Evolutionary conservation across 2,888 invertebrate genomes (phyloP).

Genomic region (Lissocephala sabroskyi): DNA sequence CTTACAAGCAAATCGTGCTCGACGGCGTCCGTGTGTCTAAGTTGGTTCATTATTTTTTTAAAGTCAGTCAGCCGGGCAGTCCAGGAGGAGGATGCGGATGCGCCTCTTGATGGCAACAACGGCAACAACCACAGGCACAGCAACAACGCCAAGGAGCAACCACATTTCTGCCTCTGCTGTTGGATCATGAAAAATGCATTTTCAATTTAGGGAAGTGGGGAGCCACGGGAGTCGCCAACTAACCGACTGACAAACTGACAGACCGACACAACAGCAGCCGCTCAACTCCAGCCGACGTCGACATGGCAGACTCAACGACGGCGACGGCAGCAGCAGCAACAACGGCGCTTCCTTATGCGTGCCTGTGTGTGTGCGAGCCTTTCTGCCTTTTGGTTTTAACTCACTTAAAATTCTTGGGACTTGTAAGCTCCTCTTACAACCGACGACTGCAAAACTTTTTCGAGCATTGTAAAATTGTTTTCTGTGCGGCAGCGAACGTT

Average conservation of each 20-base stretch:
- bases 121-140: too few relatives aligned
- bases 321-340: not conserved
- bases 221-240: not conserved
- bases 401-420: conserved; percentile 63
- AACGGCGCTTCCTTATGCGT: conserved; percentile 9
- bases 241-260: too few relatives aligned
- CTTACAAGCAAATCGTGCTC: conserved; percentile 69
- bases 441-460: conserved; percentile 38
- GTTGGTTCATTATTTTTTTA: conserved; percentile 52
- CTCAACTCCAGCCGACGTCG: conserved; percentile 16
- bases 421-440: conserved; percentile 41
- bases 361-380: conserved; percentile 3
- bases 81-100: not conserved
- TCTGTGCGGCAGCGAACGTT: conserved; percentile 23
- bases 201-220: conserved; percentile 42
- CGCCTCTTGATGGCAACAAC: conserved; percentile 1
- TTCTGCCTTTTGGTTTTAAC: conserved; percentile 19
- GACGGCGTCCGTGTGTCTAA: conserved; percentile 71
- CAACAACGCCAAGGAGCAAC: conserved; percentile 7
- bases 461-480: conserved; percentile 60
- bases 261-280: conserved; percentile 2
- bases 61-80: not conserved
- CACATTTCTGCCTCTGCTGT: conserved; percentile 36
- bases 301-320: conserved; percentile 52
- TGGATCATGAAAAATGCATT: conserved; percentile 64